Evolutionary conservation across 2,797 vertebrate genomes (phyloP).

Genomic region (Tapirus indicus): DNA sequence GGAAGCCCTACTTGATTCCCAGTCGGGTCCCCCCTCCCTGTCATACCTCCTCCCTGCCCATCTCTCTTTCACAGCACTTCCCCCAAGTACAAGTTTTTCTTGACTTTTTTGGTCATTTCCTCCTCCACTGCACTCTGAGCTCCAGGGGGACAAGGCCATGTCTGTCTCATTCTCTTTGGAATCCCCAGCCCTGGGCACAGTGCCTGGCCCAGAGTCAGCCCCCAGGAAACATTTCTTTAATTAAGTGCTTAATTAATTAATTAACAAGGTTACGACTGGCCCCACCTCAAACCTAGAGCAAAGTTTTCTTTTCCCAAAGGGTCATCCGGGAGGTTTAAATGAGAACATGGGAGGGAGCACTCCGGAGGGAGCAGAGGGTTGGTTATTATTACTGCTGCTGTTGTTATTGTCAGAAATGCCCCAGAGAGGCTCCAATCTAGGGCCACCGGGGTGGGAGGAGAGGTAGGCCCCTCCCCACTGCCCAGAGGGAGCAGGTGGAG

Average conservation of each 20-base stretch:
- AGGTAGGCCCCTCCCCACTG: rapidly evolving
- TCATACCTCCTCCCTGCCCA: background rate
- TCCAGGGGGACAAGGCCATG: background rate
- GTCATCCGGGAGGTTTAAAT: background rate
- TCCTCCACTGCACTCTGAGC: background rate
- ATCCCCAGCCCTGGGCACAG: background rate
- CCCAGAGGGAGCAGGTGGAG: background rate
- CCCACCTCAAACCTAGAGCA: background rate
- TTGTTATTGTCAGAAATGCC: background rate
- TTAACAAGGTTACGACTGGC: slow-evolving; percentile 1
- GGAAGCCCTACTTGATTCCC: background rate
- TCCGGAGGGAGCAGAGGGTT: background rate
- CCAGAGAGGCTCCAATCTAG: background rate
- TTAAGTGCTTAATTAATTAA: slow-evolving; percentile 40
- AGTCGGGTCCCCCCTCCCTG: no score
- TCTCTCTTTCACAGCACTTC: background rate
- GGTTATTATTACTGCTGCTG: no score
- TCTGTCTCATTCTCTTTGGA: background rate
- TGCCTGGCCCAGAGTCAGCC: background rate
- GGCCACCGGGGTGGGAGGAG: background rate
- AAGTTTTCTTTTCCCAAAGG: background rate
- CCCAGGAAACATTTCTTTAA: slow-evolving; percentile 47
- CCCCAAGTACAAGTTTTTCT: background rate
- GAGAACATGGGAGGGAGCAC: background rate
- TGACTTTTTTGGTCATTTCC: background rate